Base-by-base conservation (phyloP, 2,113 vertebrate genomes). In the Centropus unirufus region DNA sequence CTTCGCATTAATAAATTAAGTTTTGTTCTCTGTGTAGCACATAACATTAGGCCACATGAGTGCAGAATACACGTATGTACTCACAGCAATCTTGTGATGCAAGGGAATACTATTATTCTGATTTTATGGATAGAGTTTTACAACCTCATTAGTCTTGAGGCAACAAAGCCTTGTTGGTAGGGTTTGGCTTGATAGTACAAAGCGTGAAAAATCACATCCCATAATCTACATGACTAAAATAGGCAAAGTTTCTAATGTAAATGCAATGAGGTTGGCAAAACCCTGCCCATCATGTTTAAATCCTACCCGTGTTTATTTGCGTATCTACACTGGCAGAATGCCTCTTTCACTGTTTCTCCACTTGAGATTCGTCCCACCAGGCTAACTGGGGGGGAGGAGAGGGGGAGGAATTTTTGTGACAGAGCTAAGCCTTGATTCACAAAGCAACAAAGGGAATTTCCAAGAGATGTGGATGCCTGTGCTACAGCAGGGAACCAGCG, bases 131-230 rank as follows among this genome's bases (percentile, higher is more conserved):
- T 89, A 78, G 88, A 90, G 76, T 94, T 97, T 96, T 97, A 95
- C 95, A 96, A 97, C 92, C 96, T 97, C 95, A 95, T 97, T 97
- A 97, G 95, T 96, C 95, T 93, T 84, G 92, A 96, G 92, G 93
- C 87, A 89, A 96, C 92, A 97, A 92, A 95, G 95, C 93, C 91
- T 96, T 91, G 87, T 93, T 92, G 92, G 74, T 89, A 87, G 92
- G 83, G 93, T 91, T 95, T 91, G 94, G 77, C 74, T 93, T 87
- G 91, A 87, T 87, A 94, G 82, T 95, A 95, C 83, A 85, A 91
- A 93, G 83, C 84, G 27, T 97, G 93, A 89, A 95, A 95, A 96
- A 97, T 96, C 89, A 89, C 93, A 95, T 92, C 91, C 89, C 84
- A 39, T 92, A 87, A 95, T 95, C 84, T 84, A 76, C 87, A 84